Percentiles rank a stretch among this genome's conserved stretches.
Evolutionary conservation across 1,140 invertebrate species (phyloP).

Genomic region (Drosophila pandora): DNA sequence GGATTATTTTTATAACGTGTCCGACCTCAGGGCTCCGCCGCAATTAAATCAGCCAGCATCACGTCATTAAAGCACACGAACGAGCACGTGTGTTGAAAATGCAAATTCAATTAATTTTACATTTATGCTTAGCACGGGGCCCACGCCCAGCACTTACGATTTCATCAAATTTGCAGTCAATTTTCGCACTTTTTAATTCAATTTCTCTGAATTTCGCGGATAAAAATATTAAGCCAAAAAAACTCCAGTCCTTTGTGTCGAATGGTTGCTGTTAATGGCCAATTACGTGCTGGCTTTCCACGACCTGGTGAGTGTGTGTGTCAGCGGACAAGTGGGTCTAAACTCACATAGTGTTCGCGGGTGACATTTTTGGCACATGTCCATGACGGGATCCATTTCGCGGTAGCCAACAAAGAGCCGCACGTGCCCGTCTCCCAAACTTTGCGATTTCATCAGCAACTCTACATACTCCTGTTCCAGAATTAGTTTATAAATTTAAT

Average conservation of each 20-base stretch:
- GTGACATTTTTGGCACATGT: conserved; percentile 40
- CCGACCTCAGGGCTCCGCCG: conserved; percentile 13
- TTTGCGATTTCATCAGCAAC: conserved; percentile 72
- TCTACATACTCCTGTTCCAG: neutral
- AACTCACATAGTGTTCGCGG: neutral
- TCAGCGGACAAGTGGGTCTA: neutral
- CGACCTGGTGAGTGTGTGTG: neutral
- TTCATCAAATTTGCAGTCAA: conserved; percentile 46
- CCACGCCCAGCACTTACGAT: conserved; percentile 10
- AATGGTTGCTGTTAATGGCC: conserved; percentile 68
- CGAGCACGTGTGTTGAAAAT: conserved; percentile 48
- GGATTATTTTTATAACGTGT: conserved; percentile 80
- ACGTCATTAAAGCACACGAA: conserved; percentile 37
- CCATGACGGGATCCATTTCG: conserved; percentile 23
- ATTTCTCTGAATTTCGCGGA: conserved; percentile 61
- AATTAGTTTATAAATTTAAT: conserved; percentile 68
- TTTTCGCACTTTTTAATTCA: conserved; percentile 79
- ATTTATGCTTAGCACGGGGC: conserved; percentile 62
- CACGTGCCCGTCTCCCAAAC: conserved; percentile 69
- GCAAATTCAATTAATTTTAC: conserved; percentile 78
- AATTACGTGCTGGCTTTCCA: conserved; percentile 66
- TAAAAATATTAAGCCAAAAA: conserved; percentile 34
- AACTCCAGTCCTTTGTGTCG: conserved; percentile 55
- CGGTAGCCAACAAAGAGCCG: conserved; percentile 33
- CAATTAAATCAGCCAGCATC: conserved; percentile 58